phyloP scores from a whole-genome alignment of 2,797 vertebrate species.

The Bovichtus diacanthus region DNA sequence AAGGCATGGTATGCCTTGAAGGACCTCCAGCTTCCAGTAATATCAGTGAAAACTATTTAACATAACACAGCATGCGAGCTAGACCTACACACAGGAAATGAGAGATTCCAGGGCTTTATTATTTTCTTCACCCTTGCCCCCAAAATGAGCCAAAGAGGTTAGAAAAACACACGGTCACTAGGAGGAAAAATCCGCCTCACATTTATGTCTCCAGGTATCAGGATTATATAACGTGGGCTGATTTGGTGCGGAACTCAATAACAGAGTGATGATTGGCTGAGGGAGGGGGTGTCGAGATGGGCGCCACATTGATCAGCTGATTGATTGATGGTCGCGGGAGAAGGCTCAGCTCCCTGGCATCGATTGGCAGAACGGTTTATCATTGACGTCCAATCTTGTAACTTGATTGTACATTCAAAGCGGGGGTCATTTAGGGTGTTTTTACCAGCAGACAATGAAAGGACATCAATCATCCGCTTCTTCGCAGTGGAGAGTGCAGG shows the following conservation, averaged over 20 bases:
- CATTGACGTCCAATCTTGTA: conserved; percentile 42
- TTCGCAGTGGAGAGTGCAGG: not conserved
- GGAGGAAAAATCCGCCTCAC: conserved; percentile 29
- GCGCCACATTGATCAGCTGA: conserved; percentile 47
- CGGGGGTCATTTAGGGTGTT: conserved; percentile 18
- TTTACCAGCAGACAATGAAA: conserved; percentile 30
- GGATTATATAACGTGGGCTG: conserved; percentile 12
- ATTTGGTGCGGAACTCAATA: conserved; percentile 30
- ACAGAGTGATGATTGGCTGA: conserved; percentile 34
- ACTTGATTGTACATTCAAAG: conserved; percentile 35
- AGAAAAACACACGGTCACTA: conserved; percentile 40
- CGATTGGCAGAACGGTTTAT: conserved; percentile 50
- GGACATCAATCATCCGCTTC: conserved; percentile 33
- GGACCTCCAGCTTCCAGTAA: conserved; percentile 35
- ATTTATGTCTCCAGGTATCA: conserved; percentile 51
- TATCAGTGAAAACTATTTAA: conserved; percentile 51
- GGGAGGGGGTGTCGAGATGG: not conserved
- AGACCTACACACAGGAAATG: conserved; percentile 71
- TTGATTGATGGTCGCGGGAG: conserved; percentile 54
- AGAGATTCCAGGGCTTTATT: conserved; percentile 68
- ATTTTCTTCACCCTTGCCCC: conserved; percentile 42
- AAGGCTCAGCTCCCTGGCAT: conserved; percentile 29
- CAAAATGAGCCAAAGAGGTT: conserved; percentile 46
- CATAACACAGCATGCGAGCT: conserved; percentile 51
- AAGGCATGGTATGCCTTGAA: conserved; percentile 66